Conservation (phyloP, 2,888 invertebrate species). For the Dicyrtomina minuta region DNA sequence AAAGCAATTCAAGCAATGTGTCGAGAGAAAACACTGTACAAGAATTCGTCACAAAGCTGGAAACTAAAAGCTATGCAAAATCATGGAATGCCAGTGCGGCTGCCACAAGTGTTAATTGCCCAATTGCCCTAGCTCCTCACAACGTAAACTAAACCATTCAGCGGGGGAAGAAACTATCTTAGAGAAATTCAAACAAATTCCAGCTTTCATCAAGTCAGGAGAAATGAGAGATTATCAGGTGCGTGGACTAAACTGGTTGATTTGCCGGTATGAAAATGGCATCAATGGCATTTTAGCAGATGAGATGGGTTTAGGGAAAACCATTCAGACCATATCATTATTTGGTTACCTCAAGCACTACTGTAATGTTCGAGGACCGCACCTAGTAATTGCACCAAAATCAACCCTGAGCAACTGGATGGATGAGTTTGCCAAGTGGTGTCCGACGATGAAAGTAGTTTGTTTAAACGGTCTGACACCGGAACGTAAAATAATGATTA, state of each 20-base stretch:
- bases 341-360: conserved; percentile 38
- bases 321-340: conserved; percentile 65
- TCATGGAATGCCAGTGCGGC: too few species aligned
- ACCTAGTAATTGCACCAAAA: conserved; percentile 56
- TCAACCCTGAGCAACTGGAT: conserved; percentile 71
- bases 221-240: conserved; percentile 62
- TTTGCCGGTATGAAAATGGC: conserved; percentile 63
- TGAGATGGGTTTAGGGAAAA: conserved; percentile 72
- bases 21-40: background rate
- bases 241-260: conserved; percentile 64
- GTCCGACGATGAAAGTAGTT: too few species aligned
- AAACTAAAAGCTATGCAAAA: conserved; percentile 85
- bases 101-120: background rate
- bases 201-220: conserved; percentile 58
- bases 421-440: conserved; percentile 65
- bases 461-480: too few species aligned
- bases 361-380: conserved; percentile 59
- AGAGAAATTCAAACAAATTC: conserved; percentile 35
- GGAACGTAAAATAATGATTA: too few species aligned
- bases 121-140: background rate
- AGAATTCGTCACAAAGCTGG: conserved; percentile 56
- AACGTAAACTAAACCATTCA: background rate
- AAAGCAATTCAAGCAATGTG: conserved; percentile 65
- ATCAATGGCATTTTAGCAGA: conserved; percentile 68
- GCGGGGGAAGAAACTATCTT: background rate